Conservation (phyloP, 2,113 vertebrate genomes). For the Syrrhaptes paradoxus region DNA sequence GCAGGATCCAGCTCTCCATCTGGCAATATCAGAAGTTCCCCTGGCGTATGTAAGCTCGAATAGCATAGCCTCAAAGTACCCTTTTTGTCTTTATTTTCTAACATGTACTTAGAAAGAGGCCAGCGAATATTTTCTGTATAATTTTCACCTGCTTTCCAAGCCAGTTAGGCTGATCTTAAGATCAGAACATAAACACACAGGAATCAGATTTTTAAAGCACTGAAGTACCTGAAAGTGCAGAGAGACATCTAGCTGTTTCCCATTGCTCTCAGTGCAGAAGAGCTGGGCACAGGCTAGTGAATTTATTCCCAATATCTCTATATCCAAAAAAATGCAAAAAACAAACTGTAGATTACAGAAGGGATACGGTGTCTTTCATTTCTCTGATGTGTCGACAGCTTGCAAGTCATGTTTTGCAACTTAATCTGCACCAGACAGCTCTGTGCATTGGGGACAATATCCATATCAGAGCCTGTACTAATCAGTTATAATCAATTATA, state of each 20-base stretch:
- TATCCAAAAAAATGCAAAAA: not conserved
- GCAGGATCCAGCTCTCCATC: not conserved
- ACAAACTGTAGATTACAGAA: not conserved
- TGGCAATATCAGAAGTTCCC: not conserved
- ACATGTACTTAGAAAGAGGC: slow-evolving; percentile 2
- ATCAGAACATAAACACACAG: not conserved
- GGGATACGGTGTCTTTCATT: not conserved
- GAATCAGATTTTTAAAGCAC: slow-evolving; percentile 34
- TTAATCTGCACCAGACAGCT: not conserved
- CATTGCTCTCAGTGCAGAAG: not conserved
- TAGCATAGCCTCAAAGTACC: not conserved
- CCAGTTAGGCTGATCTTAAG: not conserved
- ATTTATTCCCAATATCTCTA: not conserved
- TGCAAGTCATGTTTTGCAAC: not conserved
- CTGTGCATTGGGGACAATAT: fast-evolving
- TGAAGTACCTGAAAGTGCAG: slow-evolving; percentile 52
- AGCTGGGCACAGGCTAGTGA: not conserved
- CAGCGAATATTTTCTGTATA: not conserved
- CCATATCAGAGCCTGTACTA: not conserved
- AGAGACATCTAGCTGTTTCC: slow-evolving; percentile 63
- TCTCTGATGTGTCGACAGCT: not conserved
- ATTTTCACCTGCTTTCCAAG: not conserved
- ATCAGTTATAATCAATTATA: not conserved
- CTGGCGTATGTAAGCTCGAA: not conserved
- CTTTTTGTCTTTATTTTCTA: not conserved